phyloP scores from a whole-genome alignment of 1,140 invertebrate genomes.

The Chrysomallon squamiferum region DNA sequence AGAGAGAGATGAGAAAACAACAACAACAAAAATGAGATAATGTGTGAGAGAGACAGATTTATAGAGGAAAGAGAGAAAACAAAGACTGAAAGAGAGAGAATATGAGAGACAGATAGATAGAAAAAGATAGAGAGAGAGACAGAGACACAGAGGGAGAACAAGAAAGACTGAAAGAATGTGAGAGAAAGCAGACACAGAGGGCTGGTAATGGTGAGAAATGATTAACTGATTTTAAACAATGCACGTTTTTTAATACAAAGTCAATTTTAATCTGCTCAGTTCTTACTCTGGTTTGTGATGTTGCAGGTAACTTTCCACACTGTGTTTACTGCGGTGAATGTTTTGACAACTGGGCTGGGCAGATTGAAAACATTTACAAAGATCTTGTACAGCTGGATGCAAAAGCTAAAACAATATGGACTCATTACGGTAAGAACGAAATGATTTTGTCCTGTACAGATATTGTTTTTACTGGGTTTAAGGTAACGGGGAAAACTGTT shows the following conservation, averaged over 20 bases:
- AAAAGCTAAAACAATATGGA: constrained; percentile 6
- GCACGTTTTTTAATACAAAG: neutral
- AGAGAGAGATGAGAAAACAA: too few relatives aligned
- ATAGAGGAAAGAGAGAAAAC: too few relatives aligned
- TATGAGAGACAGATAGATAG: too few relatives aligned
- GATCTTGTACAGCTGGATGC: neutral
- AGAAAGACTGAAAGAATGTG: too few relatives aligned
- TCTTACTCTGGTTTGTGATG: neutral
- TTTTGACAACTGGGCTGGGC: constrained; percentile 29
- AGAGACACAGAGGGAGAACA: too few relatives aligned
- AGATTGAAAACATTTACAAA: constrained; percentile 19
- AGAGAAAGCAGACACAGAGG: too few relatives aligned
- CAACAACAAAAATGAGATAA: too few relatives aligned
- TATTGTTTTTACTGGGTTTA: neutral
- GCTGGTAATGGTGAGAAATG: neutral
- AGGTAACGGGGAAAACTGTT: neutral
- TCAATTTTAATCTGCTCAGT: neutral
- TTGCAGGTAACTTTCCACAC: constrained; percentile 24
- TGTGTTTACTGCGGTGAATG: constrained; percentile 37
- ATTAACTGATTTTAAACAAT: neutral
- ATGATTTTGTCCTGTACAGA: neutral
- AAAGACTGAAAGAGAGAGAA: too few relatives aligned
- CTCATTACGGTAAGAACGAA: constrained; percentile 13
- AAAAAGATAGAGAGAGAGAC: too few relatives aligned
- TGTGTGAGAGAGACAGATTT: too few relatives aligned